These are phyloP conservation scores for Podiceps cristatus DNA, from an alignment of 2,113 vertebrate species.

Conservation along the genomic window DNA sequence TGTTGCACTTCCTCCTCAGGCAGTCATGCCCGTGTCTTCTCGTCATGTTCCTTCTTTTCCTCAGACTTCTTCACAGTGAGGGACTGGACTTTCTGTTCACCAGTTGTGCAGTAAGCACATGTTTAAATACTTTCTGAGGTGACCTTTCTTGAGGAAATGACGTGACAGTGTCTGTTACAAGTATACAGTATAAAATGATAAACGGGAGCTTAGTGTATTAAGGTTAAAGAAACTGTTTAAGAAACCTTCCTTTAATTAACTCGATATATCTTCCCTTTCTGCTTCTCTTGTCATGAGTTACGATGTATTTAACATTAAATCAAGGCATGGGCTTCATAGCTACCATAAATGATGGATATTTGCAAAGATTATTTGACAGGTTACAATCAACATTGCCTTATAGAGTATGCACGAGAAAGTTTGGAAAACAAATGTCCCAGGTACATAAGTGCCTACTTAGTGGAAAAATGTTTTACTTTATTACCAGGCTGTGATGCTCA, in stretches of 20 bases:
- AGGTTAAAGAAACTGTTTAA: constrained; percentile 14
- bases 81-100: not conserved
- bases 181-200: not conserved
- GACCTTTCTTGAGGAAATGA: not conserved
- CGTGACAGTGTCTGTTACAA: not conserved
- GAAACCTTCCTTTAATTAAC: constrained; percentile 27
- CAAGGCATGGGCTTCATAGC: not conserved
- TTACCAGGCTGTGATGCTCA: not conserved
- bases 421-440: not conserved
- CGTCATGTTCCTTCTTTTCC: not conserved
- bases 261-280: not conserved
- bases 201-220: not conserved
- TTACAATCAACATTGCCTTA: constrained; percentile 46
- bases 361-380: constrained; percentile 6
- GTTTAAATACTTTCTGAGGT: not conserved
- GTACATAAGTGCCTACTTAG: not conserved
- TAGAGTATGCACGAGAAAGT: not conserved
- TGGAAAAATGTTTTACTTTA: not conserved
- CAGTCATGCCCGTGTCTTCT: not conserved
- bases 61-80: not conserved
- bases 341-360: constrained; percentile 18
- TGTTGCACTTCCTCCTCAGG: not conserved
- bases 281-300: not conserved
- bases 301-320: not conserved
- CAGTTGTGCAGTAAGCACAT: not conserved